Percentiles rank a stretch among this genome's conserved stretches.
phyloP scores from a whole-genome alignment of 2,797 vertebrate genomes.

The Poecile montanus region DNA sequence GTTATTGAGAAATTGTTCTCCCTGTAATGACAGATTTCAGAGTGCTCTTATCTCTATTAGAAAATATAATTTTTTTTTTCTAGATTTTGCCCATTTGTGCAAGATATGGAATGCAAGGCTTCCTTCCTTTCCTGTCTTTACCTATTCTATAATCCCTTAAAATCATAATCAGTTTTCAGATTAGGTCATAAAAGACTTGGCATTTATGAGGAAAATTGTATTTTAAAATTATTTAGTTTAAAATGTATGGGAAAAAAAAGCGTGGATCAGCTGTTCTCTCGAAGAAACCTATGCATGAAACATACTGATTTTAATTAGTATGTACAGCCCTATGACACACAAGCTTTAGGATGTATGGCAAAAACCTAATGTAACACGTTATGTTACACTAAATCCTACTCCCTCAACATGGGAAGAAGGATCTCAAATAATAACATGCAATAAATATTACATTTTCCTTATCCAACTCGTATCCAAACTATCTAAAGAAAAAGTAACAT shows the following conservation, averaged over 20 bases:
- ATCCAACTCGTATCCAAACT: not conserved
- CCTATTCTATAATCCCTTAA: not conserved
- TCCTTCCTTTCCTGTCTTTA: not conserved
- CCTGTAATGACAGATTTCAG: not conserved
- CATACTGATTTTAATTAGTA: not conserved
- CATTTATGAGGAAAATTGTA: not conserved
- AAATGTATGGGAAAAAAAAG: not conserved
- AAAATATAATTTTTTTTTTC: not conserved
- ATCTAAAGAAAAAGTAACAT: not conserved
- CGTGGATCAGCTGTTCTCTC: not conserved
- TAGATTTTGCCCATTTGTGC: not conserved
- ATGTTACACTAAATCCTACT: not conserved
- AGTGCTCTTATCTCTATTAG: not conserved
- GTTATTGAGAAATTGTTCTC: not conserved
- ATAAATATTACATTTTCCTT: not conserved
- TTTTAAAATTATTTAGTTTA: not conserved
- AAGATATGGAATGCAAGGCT: not conserved
- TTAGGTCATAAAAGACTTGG: not conserved
- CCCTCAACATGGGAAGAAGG: not conserved
- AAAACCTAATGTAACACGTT: not conserved
- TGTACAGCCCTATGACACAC: not conserved
- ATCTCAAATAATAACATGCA: not conserved
- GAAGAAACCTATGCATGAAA: not conserved
- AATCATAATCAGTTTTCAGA: not conserved
- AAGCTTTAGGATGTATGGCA: not conserved